Percentiles rank a stretch among this genome's conserved stretches.
phyloP scores from a whole-genome alignment of 2,888 invertebrate species.

The Gisinianus flammeolus region DNA sequence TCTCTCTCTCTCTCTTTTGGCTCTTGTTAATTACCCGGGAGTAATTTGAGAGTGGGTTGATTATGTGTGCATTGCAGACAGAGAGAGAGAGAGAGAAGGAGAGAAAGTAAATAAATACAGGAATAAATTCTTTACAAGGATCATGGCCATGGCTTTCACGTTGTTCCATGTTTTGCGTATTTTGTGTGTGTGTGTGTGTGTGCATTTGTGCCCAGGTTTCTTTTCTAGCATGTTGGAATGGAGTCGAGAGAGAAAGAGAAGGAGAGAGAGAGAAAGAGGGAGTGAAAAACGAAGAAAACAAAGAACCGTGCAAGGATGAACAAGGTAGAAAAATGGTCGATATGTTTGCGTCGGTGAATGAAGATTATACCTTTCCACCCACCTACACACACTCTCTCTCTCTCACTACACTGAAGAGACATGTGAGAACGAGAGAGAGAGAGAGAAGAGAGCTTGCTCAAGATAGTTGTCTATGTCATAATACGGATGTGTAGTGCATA shows the following conservation, averaged over 20 bases:
- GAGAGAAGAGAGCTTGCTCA: no score
- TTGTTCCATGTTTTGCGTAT: no score
- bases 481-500: no score
- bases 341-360: conserved; percentile 14
- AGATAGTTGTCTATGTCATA: no score
- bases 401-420: no score
- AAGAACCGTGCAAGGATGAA: conserved; percentile 4
- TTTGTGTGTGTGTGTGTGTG: background rate
- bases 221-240: background rate
- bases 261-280: background rate
- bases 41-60: conserved; percentile 2
- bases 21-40: no score
- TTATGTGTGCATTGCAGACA: background rate
- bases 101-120: conserved; percentile 15
- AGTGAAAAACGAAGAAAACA: background rate
- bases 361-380: no score
- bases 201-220: background rate
- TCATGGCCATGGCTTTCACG: background rate
- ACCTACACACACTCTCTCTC: no score
- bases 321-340: conserved; percentile 5
- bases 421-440: no score
- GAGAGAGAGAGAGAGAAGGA: background rate
- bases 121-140: conserved; percentile 13
- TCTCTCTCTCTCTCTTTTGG: no score
- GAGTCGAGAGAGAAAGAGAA: background rate